phyloP scores from a whole-genome alignment of 2,113 vertebrate species.

The Corythaixoides concolor region DNA sequence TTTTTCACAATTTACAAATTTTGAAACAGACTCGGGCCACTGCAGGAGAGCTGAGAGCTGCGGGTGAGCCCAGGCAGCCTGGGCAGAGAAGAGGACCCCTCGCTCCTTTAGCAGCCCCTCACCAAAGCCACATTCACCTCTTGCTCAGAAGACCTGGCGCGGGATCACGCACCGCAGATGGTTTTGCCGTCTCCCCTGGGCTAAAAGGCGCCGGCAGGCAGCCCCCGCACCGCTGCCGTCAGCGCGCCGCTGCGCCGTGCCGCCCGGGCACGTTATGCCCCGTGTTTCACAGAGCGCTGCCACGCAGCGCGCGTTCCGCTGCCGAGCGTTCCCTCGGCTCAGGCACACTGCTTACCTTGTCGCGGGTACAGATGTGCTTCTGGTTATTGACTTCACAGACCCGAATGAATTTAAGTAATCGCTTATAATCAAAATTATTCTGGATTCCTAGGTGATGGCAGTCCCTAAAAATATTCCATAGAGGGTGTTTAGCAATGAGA shows the following conservation, averaged over 20 bases:
- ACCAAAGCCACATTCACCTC: neutral
- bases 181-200: neutral
- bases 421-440: slow-evolving; percentile 91
- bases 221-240: neutral
- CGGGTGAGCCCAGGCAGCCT: neutral
- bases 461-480: slow-evolving; percentile 80
- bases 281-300: too few species aligned
- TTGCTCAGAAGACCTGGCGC: neutral
- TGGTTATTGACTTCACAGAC: slow-evolving; percentile 82
- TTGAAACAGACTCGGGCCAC: neutral
- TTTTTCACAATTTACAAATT: neutral
- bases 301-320: neutral
- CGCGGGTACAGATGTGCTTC: slow-evolving; percentile 88
- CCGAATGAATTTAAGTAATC: slow-evolving; percentile 88
- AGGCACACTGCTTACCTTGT: slow-evolving; percentile 78
- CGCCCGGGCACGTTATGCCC: too few species aligned
- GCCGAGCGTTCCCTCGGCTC: neutral
- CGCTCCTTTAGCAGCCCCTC: neutral
- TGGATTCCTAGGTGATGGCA: slow-evolving; percentile 93
- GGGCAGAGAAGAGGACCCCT: neutral
- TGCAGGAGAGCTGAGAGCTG: neutral
- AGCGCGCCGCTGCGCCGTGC: too few species aligned
- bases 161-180: rapidly evolving
- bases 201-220: neutral
- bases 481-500: neutral